Evolutionary conservation across 2,888 invertebrate species (phyloP), one percentile per base, ranked within the genome.

Genomic region (Tetranychus piercei): DNA sequence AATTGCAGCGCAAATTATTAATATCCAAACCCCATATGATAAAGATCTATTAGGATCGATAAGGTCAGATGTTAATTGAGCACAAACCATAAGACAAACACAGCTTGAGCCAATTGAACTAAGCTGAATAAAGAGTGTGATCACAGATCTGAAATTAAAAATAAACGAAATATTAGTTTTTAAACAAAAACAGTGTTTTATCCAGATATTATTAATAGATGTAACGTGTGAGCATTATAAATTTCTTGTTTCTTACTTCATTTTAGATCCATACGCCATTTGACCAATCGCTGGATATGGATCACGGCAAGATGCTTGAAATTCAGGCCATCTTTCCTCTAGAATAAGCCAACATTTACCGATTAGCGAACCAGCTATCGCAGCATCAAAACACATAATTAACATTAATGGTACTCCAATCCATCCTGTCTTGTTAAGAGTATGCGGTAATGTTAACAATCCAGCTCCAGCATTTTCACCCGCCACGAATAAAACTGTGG

Each of bases 281-380:
- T 91, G 89, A 0, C 90, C 91, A 23, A 93, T 86, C 0, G 92
- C 90, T 0, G 91, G 89, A 80, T 92, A 90, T 0, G 93, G 92
- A 81, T 88, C 89, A 77, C 92, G 88, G 77, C 86, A 86, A 77
- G 83, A 81, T 66, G 84, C 79, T 73, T 79, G 76, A 75, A 81
- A 86, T 78, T 87, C 85, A 0, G 87, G 86, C 80, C 86, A 87
- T 0, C 88, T 82, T 74, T 87, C 83, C 81, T 88, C 88, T 0
- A 91, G 89, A 72, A 92, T 87, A 0, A 88, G 84, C 93, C 93
- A 93, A 81, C 90, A 88, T 79, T 87, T 86, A 0, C 44, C 71
- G 11, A 71, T 44, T 15, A 71, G 15, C 5, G 44, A 20, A 18
- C 71, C 71, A 20, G 44, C 43, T 15, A 44, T 44, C 7, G 15